Percentiles rank a stretch among this genome's conserved stretches.
These are phyloP conservation scores for Deroplatys truncata DNA, from an alignment of 2,888 invertebrate species.

Conservation along the genomic window DNA sequence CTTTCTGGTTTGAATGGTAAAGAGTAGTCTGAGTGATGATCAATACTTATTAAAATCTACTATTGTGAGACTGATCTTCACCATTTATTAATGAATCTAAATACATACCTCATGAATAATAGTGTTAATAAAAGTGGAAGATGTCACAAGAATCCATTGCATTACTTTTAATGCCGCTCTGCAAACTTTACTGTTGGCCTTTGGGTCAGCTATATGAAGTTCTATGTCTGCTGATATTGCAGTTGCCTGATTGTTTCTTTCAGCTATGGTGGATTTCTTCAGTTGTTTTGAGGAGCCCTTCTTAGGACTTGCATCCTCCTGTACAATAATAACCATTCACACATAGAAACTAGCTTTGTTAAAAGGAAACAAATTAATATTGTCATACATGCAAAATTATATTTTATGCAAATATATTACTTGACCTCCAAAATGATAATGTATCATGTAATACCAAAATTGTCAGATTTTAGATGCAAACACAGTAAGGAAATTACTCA, in stretches of 20 bases:
- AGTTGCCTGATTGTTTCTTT: not conserved
- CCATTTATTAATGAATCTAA: not conserved
- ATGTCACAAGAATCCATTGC: slow-evolving; percentile 24
- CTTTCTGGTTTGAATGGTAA: no score
- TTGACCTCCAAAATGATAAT: no score
- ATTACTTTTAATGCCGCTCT: slow-evolving; percentile 27
- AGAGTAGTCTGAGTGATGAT: no score
- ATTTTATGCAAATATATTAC: no score
- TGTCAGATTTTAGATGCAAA: no score
- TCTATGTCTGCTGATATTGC: not conserved
- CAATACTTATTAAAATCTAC: no score
- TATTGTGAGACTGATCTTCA: no score
- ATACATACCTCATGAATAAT: slow-evolving; percentile 26
- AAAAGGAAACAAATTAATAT: no score
- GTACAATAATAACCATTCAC: not conserved
- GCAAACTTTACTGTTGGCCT: slow-evolving; percentile 26
- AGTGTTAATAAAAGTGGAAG: slow-evolving; percentile 22
- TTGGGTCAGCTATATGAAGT: slow-evolving; percentile 1
- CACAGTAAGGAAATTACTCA: no score
- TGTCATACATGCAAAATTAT: no score
- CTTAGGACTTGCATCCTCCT: not conserved
- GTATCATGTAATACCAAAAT: no score
- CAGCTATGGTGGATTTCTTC: not conserved
- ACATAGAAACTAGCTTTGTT: not conserved
- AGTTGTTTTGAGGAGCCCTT: not conserved